Conservation (phyloP, 2,797 vertebrate species). For the Trichosurus vulpecula region DNA sequence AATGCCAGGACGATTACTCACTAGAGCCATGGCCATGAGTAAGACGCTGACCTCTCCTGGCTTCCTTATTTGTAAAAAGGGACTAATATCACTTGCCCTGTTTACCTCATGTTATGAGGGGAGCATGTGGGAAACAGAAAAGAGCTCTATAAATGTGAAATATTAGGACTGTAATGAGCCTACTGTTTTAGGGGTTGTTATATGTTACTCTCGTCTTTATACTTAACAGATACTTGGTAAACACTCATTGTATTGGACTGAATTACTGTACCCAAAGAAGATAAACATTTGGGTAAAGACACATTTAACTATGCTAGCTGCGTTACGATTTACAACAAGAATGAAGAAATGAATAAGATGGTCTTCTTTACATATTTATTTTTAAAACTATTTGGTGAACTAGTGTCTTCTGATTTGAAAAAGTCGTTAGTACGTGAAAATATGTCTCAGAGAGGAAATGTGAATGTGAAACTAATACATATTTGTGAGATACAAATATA, state of each 20-base stretch:
- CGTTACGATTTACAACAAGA: not conserved
- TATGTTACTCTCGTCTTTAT: not conserved
- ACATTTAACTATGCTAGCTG: not conserved
- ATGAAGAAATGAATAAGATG: not conserved
- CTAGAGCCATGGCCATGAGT: not conserved
- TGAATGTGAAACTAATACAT: slow-evolving; percentile 46
- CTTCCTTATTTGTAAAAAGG: not conserved
- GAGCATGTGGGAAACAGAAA: not conserved
- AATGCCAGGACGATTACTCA: not conserved
- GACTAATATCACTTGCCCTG: not conserved
- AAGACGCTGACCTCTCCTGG: not conserved
- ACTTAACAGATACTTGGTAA: not conserved
- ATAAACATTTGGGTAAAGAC: slow-evolving; percentile 30
- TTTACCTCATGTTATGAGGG: not conserved
- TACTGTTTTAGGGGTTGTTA: not conserved
- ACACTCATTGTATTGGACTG: not conserved
- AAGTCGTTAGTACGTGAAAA: not conserved
- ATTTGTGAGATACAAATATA: slow-evolving; percentile 31
- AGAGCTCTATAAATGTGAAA: not conserved
- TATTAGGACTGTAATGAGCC: not conserved
- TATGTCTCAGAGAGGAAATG: slow-evolving; percentile 2
- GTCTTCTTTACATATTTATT: not conserved
- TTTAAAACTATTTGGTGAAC: slow-evolving; percentile 20
- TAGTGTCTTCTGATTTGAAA: slow-evolving; percentile 14
- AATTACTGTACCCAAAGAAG: not conserved